phyloP scores from a whole-genome alignment of 1,140 invertebrate genomes.

The Lordiphosa clarofinis region DNA sequence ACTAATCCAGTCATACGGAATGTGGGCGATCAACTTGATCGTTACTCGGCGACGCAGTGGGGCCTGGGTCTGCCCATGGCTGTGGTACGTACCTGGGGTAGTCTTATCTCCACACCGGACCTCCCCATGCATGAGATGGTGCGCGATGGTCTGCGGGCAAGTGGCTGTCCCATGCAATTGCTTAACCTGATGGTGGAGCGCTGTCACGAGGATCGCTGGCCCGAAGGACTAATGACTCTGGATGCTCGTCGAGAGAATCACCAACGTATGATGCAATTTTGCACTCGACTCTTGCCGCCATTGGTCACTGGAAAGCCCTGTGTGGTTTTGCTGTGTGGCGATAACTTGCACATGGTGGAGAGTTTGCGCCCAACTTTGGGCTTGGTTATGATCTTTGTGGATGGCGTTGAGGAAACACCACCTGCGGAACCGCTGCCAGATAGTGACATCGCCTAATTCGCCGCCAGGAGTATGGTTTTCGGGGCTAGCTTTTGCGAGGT shows the following conservation, averaged over 20 bases:
- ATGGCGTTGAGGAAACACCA: constrained; percentile 42
- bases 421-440: constrained; percentile 10
- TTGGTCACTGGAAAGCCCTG: constrained; percentile 30
- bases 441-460: constrained; percentile 10
- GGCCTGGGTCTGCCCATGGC: constrained; percentile 24
- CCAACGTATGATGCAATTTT: constrained; percentile 24
- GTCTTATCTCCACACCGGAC: constrained; percentile 57
- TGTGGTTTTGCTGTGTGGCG: constrained; percentile 37
- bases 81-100: constrained; percentile 45
- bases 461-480: neutral
- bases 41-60: constrained; percentile 54
- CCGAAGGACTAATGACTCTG: constrained; percentile 39
- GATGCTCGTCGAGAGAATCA: constrained; percentile 40
- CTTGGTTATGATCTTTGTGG: constrained; percentile 50
- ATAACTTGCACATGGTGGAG: constrained; percentile 57
- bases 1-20: constrained; percentile 47
- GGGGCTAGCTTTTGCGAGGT: neutral
- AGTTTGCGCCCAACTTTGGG: constrained; percentile 41
- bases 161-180: constrained; percentile 49
- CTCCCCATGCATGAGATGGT: constrained; percentile 35
- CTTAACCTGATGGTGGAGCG: constrained; percentile 44
- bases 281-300: constrained; percentile 34
- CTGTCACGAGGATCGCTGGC: constrained; percentile 58
- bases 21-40: constrained; percentile 56
- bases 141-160: constrained; percentile 29